A percentile compares a stretch with the other conserved stretches of the same genome.
Conservation (phyloP, 1,140 invertebrate genomes). For the Megalonaias nervosa region DNA sequence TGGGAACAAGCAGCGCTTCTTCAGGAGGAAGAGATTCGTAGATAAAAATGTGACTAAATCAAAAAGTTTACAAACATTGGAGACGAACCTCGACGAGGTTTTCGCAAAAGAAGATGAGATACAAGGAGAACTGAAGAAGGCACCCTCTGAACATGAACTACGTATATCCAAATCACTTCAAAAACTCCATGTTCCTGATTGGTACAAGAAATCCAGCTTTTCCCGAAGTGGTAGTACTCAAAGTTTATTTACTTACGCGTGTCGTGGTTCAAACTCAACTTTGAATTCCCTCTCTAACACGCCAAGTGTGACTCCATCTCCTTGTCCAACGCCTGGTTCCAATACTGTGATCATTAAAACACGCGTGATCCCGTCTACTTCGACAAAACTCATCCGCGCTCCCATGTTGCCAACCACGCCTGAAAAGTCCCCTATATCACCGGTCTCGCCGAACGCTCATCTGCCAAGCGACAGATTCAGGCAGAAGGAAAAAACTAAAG, state of each 20-base stretch:
- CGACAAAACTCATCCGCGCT: slow-evolving; percentile 27
- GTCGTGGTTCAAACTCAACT: slow-evolving; percentile 57
- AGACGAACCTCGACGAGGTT: slow-evolving; percentile 63
- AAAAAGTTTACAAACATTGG: slow-evolving; percentile 64
- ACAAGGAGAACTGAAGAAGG: slow-evolving; percentile 80
- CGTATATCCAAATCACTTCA: slow-evolving; percentile 92
- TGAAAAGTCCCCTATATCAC: slow-evolving; percentile 34
- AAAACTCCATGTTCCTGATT: slow-evolving; percentile 94
- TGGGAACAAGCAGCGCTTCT: slow-evolving; percentile 27
- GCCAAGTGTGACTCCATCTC: slow-evolving; percentile 57
- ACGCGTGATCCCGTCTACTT: slow-evolving; percentile 49
- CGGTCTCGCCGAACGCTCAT: slow-evolving; percentile 31
- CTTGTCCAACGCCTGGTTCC: slow-evolving; percentile 46
- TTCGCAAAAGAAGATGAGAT: slow-evolving; percentile 69
- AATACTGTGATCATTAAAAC: slow-evolving; percentile 62
- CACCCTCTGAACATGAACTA: slow-evolving; percentile 85
- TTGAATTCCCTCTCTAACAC: slow-evolving; percentile 50
- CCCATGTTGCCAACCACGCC: slow-evolving; percentile 43
- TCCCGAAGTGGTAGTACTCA: slow-evolving; percentile 59
- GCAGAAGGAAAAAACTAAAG: slow-evolving; percentile 57
- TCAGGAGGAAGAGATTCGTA: slow-evolving; percentile 54
- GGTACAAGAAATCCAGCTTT: slow-evolving; percentile 86
- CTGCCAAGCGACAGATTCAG: slow-evolving; percentile 63
- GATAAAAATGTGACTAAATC: slow-evolving; percentile 60
- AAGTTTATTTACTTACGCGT: slow-evolving; percentile 51